These are phyloP conservation scores for Athalia circularis DNA, from an alignment of 2,888 invertebrate species.

Conservation along the genomic window DNA sequence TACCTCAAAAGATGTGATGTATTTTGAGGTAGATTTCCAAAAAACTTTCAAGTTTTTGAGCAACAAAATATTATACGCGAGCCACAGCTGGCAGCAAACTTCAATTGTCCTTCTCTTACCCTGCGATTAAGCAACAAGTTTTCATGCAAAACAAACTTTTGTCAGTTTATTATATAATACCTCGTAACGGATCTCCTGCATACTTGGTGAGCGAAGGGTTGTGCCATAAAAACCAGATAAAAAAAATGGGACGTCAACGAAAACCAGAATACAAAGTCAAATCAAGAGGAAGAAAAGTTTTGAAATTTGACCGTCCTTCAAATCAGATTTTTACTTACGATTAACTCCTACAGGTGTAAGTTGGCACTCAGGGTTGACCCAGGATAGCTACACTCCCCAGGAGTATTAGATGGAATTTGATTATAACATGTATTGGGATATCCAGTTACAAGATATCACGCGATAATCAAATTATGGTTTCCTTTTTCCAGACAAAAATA, in stretches of 20 bases:
- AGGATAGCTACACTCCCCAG: no score
- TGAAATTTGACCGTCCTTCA: background rate
- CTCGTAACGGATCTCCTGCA: background rate
- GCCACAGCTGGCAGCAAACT: slow-evolving; percentile 22
- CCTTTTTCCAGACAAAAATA: background rate
- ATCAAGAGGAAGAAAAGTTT: background rate
- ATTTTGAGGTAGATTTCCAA: background rate
- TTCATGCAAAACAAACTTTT: background rate
- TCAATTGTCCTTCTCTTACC: slow-evolving; percentile 1
- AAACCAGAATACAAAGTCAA: no score
- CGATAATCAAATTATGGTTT: slow-evolving; percentile 12
- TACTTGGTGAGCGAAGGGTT: background rate
- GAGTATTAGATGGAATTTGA: background rate
- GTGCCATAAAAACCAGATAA: no score
- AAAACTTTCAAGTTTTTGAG: background rate
- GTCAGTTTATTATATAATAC: background rate
- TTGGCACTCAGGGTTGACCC: no score
- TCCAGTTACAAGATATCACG: background rate
- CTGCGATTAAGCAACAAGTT: slow-evolving; percentile 27
- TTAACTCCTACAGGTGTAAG: no score
- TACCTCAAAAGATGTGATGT: background rate
- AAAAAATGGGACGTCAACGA: no score
- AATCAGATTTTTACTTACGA: no score
- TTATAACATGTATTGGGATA: no score
- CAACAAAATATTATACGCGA: background rate